Evolutionary conservation across 2,888 invertebrate species (phyloP), one percentile per base, ranked within the genome.

Genomic region (Callyntrura guangdongensis): DNA sequence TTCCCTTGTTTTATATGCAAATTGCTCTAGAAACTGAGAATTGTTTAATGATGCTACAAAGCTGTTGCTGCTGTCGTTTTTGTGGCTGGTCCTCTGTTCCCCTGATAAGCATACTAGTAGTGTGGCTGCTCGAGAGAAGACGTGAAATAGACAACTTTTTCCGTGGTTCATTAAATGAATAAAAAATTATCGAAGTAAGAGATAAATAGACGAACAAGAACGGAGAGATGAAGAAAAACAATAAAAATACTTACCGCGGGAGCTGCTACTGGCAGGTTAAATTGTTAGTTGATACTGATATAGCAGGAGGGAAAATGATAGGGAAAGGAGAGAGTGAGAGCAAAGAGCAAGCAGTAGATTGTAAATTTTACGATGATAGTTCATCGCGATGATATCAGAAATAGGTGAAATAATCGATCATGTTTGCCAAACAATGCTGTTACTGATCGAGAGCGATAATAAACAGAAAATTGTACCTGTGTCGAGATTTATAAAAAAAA

Each of bases 21-120:
- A 91, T 91, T 91, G 91, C 84, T 91, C 84, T 88, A 91, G 91
- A 91, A 91, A 91, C 87, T 69, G 91, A 91, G 91, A 88, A 91
- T 91, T 91, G 85, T 91, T 91, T 88, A 91, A 91, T 91, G 91
- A 91, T 88, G 88, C 87, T 88, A 74, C 91, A 86, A 91, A 88
- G 91, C 67, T 84, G 83, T 72, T 86, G 90, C 22, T 86, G 56
- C 53, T 56, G 36, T 22, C 83, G 74, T 45, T 69, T 49, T 69
- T 85, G 61, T 61, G 82, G 49, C 87, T 87, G 86, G 64, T 17
- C 61, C 67, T 74, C 74, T 59, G 64, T 27, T 82, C 25, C 22
- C 14, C 17, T 22, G 11, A n/a, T 56, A 36, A 27, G 72, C 25
- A 14, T 59, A 49, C 83, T 84, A 12, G 47, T 25, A 14, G 11